Evolutionary conservation across 1,140 invertebrate genomes (phyloP).

Genomic region (Drosophila busckii): DNA sequence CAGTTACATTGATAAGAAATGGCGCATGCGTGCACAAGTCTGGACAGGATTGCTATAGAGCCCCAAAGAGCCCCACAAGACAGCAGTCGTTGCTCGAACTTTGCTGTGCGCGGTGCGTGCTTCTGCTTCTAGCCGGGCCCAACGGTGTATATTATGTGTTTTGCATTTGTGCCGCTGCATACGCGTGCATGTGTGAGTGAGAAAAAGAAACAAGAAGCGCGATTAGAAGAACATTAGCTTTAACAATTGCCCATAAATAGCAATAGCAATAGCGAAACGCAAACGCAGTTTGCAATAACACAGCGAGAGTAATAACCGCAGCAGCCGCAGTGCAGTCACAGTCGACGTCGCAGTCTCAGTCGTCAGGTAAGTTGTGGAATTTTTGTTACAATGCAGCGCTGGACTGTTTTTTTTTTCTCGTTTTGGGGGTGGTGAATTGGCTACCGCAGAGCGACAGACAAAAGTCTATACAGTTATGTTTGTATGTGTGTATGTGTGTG

Average conservation of each 20-base stretch:
- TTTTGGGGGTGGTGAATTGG: conserved; percentile 40
- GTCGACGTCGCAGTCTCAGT: conserved; percentile 9
- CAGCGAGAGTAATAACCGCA: conserved; percentile 5
- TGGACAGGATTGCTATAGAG: conserved; percentile 25
- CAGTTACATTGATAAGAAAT: conserved; percentile 45
- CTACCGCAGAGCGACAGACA: conserved; percentile 13
- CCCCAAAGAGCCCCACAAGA: conserved; percentile 10
- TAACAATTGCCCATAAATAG: conserved; percentile 28
- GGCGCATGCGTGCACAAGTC: conserved; percentile 29
- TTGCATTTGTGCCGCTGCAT: conserved; percentile 52
- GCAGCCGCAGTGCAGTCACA: neutral
- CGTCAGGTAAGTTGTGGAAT: conserved; percentile 43
- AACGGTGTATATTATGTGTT: conserved; percentile 35
- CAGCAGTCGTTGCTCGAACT: conserved; percentile 62
- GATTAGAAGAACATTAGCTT: conserved; percentile 26
- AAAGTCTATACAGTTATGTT: conserved; percentile 32
- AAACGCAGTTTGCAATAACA: neutral
- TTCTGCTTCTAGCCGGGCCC: conserved; percentile 31
- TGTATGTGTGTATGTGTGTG: no score
- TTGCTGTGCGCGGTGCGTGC: conserved; percentile 53
- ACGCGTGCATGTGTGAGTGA: conserved; percentile 46
- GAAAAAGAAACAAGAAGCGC: conserved; percentile 33
- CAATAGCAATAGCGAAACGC: conserved; percentile 1
- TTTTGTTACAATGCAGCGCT: conserved; percentile 36
- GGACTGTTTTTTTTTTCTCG: no score